A percentile compares a stretch with the other conserved stretches of the same genome.
phyloP scores from a whole-genome alignment of 2,888 invertebrate genomes.

The Tetheella fluctuosa region DNA sequence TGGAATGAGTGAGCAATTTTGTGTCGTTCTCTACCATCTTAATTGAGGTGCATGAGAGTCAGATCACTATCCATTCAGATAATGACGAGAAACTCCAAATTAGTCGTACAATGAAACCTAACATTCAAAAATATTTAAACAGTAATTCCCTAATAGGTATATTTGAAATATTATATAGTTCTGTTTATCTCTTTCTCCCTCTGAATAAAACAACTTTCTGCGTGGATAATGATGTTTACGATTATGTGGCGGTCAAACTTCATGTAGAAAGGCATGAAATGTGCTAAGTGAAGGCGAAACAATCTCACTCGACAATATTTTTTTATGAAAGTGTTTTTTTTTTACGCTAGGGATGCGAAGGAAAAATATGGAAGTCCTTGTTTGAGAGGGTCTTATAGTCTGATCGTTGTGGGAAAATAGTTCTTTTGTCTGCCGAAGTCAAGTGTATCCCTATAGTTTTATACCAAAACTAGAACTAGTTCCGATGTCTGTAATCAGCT shows the following conservation, averaged over 20 bases:
- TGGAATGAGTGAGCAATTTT: conserved; percentile 33
- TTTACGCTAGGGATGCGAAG: background rate
- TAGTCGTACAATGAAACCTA: background rate
- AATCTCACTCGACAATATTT: conserved; percentile 1
- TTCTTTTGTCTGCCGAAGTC: too few relatives aligned
- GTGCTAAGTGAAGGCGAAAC: conserved; percentile 9
- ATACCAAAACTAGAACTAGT: too few relatives aligned
- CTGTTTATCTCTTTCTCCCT: background rate
- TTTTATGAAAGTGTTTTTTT: background rate
- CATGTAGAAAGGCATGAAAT: conserved; percentile 3
- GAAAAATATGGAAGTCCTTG: background rate
- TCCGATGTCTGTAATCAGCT: background rate
- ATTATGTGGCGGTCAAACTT: conserved; percentile 6
- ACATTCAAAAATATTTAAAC: background rate
- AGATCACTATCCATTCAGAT: conserved; percentile 22
- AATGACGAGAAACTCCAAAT: conserved; percentile 29
- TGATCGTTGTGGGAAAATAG: too few relatives aligned
- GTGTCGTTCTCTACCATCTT: conserved; percentile 27
- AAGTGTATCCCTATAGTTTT: too few relatives aligned
- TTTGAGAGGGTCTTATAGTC: background rate
- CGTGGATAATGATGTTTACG: conserved; percentile 8
- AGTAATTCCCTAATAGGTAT: background rate
- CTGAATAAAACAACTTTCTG: conserved; percentile 6
- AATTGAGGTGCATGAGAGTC: conserved; percentile 22
- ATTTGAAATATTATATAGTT: background rate